Base-by-base conservation (phyloP, 1,140 invertebrate species). In the Spodoptera litura region DNA sequence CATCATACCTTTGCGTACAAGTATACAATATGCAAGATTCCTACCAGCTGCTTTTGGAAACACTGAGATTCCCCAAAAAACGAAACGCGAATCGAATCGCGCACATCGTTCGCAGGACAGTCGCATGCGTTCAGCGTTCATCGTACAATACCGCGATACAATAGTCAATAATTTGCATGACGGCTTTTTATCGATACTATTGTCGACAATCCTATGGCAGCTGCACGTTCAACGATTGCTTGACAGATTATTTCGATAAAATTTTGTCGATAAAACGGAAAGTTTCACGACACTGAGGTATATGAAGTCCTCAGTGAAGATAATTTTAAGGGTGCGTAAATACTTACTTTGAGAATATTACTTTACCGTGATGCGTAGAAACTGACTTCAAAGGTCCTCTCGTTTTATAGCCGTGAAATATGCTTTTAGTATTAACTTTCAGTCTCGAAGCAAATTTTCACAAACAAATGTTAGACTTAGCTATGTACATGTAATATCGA, bases 101-200 rank as follows among this genome's bases (percentile, higher is more conserved):
- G 84, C 80, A 58, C 72, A 80, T 83, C 85, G 83, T 85, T 85
- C 84, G 87, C 87, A 88, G 89, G 87, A 91, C 90, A 91, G 83
- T 88, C 84, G 88, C 89, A 86, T 88, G 87, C 87, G 83, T 79
- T 82, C 77, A 77, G 64, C 80, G 81, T 78, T 83, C 79, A 78
- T 83, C 78, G 74, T 76, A 89, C 89, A 90, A 93, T 91, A 87
- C 85, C 72, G 80, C 79, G 84, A 82, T 85, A 93, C 91, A 94
- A 93, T 89, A 87, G 81, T 87, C 81, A 81, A 91, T 94, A 93
- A 94, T 94, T 94, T 93, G 93, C 93, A 93, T 94, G 93, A 94
- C 93, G 90, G 79, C 84, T 94, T 93, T 94, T 93, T 92, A 90
- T 90, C 85, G 88, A 88, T 86, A 89, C 81, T 74, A 88, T 90